Percentiles rank a stretch among this genome's conserved stretches.
These are phyloP conservation scores for Labeo catla DNA, from an alignment of 2,113 vertebrate genomes.

Conservation along the genomic window DNA sequence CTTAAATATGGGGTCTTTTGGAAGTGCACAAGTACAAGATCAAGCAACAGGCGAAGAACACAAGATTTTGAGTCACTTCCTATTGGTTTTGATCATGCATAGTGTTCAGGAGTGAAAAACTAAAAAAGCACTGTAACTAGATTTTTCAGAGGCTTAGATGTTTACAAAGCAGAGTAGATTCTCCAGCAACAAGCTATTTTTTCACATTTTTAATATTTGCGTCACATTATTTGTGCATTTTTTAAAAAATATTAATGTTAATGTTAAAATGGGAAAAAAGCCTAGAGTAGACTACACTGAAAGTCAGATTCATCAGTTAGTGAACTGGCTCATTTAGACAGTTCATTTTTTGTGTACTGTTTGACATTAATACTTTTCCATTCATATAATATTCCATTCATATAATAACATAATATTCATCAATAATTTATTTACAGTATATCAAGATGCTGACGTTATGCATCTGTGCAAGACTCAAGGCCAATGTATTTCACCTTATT, in stretches of 20 bases:
- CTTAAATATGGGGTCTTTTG: background rate
- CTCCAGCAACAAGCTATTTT: background rate
- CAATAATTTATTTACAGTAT: no score
- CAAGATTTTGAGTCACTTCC: background rate
- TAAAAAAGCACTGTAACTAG: background rate
- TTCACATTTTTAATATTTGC: background rate
- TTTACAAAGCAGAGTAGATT: background rate
- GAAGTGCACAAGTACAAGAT: background rate
- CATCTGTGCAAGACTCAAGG: background rate
- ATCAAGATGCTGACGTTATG: no score
- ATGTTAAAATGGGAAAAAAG: background rate
- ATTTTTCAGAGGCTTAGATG: background rate
- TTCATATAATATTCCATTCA: no score
- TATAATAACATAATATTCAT: no score
- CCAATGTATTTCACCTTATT: background rate
- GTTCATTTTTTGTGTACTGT: background rate
- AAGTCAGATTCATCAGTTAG: background rate
- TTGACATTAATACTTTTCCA: background rate
- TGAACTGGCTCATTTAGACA: background rate
- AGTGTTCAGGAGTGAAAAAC: background rate
- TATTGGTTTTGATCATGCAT: background rate
- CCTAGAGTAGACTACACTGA: background rate
- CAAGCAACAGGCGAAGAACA: background rate
- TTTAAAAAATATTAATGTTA: background rate
- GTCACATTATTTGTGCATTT: background rate